These are phyloP conservation scores for Pampusana beccarii DNA, from an alignment of 2,113 vertebrate genomes.

Conservation along the genomic window DNA sequence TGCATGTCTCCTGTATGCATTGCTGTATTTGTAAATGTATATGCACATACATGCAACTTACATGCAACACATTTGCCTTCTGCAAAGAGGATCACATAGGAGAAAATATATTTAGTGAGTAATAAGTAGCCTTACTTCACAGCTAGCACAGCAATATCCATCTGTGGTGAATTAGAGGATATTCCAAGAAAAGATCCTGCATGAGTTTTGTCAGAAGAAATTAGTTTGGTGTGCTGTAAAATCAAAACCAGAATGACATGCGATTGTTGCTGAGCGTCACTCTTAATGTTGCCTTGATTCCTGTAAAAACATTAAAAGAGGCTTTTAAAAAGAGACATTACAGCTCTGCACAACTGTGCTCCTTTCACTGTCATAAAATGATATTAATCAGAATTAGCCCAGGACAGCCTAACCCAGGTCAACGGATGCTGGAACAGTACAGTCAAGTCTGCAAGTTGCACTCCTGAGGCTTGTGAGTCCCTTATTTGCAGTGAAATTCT, in stretches of 20 bases:
- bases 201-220: constrained; percentile 61
- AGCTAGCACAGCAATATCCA: constrained; percentile 30
- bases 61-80: background rate
- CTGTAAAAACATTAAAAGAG: constrained; percentile 51
- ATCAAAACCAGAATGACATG: constrained; percentile 60
- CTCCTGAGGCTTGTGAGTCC: background rate
- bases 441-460: background rate
- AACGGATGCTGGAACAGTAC: background rate
- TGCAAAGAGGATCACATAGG: background rate
- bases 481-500: background rate
- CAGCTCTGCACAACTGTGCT: constrained; percentile 16
- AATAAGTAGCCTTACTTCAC: constrained; percentile 22
- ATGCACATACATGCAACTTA: background rate
- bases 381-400: constrained; percentile 2
- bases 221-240: constrained; percentile 55
- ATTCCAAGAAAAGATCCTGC: constrained; percentile 41
- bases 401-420: background rate
- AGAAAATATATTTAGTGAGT: constrained; percentile 44
- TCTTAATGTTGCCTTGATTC: constrained; percentile 36
- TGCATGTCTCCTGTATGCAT: background rate
- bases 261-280: constrained; percentile 17
- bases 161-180: constrained; percentile 56
- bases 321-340: constrained; percentile 52
- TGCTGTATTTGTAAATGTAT: background rate
- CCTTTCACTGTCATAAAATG: background rate